phyloP scores from a whole-genome alignment of 1,140 invertebrate genomes.

The Potamilus streckersoni region DNA sequence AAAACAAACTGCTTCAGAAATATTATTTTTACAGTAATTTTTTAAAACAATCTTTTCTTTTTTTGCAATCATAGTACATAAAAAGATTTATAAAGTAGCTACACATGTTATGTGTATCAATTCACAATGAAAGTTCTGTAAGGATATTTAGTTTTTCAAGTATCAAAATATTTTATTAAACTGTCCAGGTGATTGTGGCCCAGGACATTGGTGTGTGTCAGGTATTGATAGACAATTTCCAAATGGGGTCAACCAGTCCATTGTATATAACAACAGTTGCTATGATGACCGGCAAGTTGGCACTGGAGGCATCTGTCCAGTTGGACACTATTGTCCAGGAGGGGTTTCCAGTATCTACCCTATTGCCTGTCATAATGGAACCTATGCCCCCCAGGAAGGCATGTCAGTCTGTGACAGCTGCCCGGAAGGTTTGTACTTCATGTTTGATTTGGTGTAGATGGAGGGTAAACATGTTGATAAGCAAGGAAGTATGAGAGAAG shows the following conservation, averaged over 20 bases:
- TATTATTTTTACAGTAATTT: too few species aligned
- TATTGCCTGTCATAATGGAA: conserved; percentile 58
- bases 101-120: too few species aligned
- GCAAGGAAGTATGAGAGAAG: too few species aligned
- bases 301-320: conserved; percentile 55
- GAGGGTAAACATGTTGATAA: too few species aligned
- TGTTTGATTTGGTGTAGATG: too few species aligned
- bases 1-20: too few species aligned
- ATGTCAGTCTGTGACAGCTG: conserved; percentile 52
- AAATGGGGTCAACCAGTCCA: conserved; percentile 47
- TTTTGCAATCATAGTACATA: too few species aligned
- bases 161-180: neutral
- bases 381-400: conserved; percentile 58
- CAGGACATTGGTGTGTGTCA: conserved; percentile 60
- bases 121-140: too few species aligned
- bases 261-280: conserved; percentile 47
- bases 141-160: too few species aligned
- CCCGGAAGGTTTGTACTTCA: conserved; percentile 44
- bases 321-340: conserved; percentile 57
- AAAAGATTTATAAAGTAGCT: too few species aligned
- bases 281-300: conserved; percentile 57
- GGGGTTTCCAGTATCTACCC: conserved; percentile 47
- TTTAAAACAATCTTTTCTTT: too few species aligned
- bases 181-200: conserved; percentile 54
- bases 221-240: conserved; percentile 59